These are phyloP conservation scores for Barypeithes pellucidus DNA, from an alignment of 2,888 invertebrate genomes.

Conservation along the genomic window DNA sequence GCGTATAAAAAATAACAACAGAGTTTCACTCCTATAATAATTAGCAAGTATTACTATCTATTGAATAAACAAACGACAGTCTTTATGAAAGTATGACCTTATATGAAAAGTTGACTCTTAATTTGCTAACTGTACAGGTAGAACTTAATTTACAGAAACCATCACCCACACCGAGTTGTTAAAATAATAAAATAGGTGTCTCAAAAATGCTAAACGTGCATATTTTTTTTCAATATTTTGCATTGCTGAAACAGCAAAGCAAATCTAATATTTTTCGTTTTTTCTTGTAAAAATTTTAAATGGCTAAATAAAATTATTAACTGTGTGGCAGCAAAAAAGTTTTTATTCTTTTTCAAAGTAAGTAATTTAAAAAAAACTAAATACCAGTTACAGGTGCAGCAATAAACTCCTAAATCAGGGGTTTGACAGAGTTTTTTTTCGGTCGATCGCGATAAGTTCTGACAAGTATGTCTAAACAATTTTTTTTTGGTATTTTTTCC, in stretches of 20 bases:
- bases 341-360: too few species aligned
- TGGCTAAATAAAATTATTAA: too few species aligned
- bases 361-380: too few species aligned
- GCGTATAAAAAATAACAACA: slow-evolving; percentile 53
- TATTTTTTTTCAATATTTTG: neutral
- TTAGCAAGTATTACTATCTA: slow-evolving; percentile 29
- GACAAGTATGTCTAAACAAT: too few species aligned
- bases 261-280: neutral
- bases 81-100: slow-evolving; percentile 40
- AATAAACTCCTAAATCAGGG: too few species aligned
- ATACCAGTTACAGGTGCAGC: too few species aligned
- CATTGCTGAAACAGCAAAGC: neutral
- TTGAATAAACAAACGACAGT: slow-evolving; percentile 43
- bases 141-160: slow-evolving; percentile 20
- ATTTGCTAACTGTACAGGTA: slow-evolving; percentile 19
- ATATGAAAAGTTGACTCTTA: slow-evolving; percentile 17
- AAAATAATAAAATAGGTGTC: slow-evolving; percentile 14
- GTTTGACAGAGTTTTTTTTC: too few species aligned
- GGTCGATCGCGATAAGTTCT: too few species aligned
- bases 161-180: slow-evolving; percentile 8
- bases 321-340: too few species aligned
- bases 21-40: slow-evolving; percentile 48
- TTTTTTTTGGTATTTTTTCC: too few species aligned
- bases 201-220: slow-evolving; percentile 4
- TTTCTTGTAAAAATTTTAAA: too few species aligned